Evolutionary conservation across 2,113 vertebrate species (phyloP), one percentile per base, ranked within the genome.

Genomic region (Aptenodytes forsteri): DNA sequence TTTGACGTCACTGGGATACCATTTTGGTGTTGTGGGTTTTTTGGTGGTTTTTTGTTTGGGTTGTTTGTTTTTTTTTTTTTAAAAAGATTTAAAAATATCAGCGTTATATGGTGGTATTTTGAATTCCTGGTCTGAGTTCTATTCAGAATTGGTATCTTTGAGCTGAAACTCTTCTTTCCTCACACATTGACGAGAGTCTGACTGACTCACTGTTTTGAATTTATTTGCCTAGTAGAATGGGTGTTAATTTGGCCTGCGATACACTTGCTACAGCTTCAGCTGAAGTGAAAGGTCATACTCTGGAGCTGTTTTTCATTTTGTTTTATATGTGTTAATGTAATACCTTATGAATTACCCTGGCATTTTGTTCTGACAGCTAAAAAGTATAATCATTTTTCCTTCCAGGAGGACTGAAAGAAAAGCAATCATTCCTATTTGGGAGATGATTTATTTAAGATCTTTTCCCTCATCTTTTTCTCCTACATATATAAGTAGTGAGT

Each of bases 271-370:
- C 95, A 98, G 97, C 95, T 98, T 98, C 97, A 97, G 97, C 86
- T 97, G 96, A 91, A 98, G 98, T 97, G 96, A 98, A 98, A 98
- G 98, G 97, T 98, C 97, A 95, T 59, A 96, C 94, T 97, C 95
- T 87, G 89, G 96, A 98, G 97, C 98, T 98, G 98, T 97, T 98
- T 98, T 98, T 98, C 97, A 98, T 98, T 98, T 98, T 97, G 94
- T 94, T 98, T 98, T 98, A 98, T 98, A 98, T 95, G 98, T 98
- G 97, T 98, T 98, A 98, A 98, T 98, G 98, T 98, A 98, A 98
- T 97, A 97, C 97, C 96, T 98, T 98, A 98, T 98, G 98, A 98
- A 98, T 98, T 98, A 98, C 96, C 49, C 67, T 81, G 77, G 95
- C 17, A 70, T 98, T 98, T 96, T 97, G 93, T 97, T 96, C 97